A percentile compares a stretch with the other conserved stretches of the same genome.
These are phyloP conservation scores for Monopterus albus DNA, from an alignment of 2,113 vertebrate species.

Conservation along the genomic window DNA sequence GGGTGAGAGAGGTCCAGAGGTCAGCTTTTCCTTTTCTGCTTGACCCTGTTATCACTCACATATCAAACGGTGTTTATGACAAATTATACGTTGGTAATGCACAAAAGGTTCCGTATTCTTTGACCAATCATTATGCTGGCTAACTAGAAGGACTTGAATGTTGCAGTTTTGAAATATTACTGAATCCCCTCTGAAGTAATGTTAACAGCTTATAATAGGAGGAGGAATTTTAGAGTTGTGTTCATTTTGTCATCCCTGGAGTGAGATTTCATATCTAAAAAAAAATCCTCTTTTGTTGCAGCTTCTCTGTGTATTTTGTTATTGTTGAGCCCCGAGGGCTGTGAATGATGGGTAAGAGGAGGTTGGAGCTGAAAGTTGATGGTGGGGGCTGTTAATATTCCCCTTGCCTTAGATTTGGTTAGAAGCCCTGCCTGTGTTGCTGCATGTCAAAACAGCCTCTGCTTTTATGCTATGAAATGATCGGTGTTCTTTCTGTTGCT, in stretches of 20 bases:
- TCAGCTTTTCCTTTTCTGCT: slow-evolving; percentile 38
- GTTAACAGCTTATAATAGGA: slow-evolving; percentile 39
- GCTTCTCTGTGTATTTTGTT: slow-evolving; percentile 58
- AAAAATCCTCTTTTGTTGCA: slow-evolving; percentile 36
- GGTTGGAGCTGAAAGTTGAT: slow-evolving; percentile 45
- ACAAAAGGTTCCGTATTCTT: slow-evolving; percentile 40
- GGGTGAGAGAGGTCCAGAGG: slow-evolving; percentile 13
- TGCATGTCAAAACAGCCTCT: slow-evolving; percentile 80
- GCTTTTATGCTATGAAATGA: slow-evolving; percentile 71
- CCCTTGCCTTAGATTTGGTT: slow-evolving; percentile 61
- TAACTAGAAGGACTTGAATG: slow-evolving; percentile 72
- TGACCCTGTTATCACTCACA: slow-evolving; percentile 49
- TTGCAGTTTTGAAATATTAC: slow-evolving; percentile 48
- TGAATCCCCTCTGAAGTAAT: slow-evolving; percentile 32
- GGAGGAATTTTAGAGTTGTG: slow-evolving; percentile 38
- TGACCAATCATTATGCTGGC: slow-evolving; percentile 73
- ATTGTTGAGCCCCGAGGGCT: slow-evolving; percentile 25
- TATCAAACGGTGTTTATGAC: slow-evolving; percentile 57
- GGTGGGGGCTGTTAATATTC: slow-evolving; percentile 27
- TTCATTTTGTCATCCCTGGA: slow-evolving; percentile 34
- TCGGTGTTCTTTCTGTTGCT: slow-evolving; percentile 73
- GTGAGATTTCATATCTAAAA: slow-evolving; percentile 50
- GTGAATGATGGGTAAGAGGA: slow-evolving; percentile 19
- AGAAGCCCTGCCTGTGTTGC: slow-evolving; percentile 63
- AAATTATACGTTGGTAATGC: slow-evolving; percentile 28